Evolutionary conservation across 2,113 vertebrate genomes (phyloP).

Genomic region (Dissostichus mawsoni): DNA sequence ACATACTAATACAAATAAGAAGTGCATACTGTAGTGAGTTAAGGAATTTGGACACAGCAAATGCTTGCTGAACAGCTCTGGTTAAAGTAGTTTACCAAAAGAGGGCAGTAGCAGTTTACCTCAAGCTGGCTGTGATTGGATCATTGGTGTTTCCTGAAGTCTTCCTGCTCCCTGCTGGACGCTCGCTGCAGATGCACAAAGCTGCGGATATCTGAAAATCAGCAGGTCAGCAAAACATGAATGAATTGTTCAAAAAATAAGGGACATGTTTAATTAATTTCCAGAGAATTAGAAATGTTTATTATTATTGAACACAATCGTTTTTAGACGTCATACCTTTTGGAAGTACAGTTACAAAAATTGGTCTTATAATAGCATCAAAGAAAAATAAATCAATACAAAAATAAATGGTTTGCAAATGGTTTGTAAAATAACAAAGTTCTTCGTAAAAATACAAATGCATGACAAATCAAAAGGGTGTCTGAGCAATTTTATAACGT

Average conservation of each 20-base stretch:
- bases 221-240: background rate
- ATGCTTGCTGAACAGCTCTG: background rate
- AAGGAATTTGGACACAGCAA: background rate
- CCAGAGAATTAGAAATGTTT: slow-evolving; percentile 77
- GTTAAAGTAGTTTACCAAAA: slow-evolving; percentile 24
- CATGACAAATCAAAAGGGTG: slow-evolving; percentile 56
- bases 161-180: slow-evolving; percentile 53
- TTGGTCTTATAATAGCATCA: slow-evolving; percentile 46
- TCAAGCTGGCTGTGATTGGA: background rate
- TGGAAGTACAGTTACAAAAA: slow-evolving; percentile 66
- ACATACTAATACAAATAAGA: too few species aligned
- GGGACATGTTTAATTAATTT: background rate
- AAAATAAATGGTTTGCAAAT: slow-evolving; percentile 80
- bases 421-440: slow-evolving; percentile 69
- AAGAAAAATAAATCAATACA: slow-evolving; percentile 74
- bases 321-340: slow-evolving; percentile 64
- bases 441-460: slow-evolving; percentile 67
- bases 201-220: background rate
- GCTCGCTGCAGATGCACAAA: slow-evolving; percentile 11
- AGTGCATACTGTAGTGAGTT: too few species aligned
- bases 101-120: slow-evolving; percentile 41
- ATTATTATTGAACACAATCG: slow-evolving; percentile 69
- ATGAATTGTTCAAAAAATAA: background rate
- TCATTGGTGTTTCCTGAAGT: background rate
- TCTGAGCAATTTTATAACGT: slow-evolving; percentile 41